Conservation (phyloP, 2,888 invertebrate species). For the Notocelia uddmanniana region DNA sequence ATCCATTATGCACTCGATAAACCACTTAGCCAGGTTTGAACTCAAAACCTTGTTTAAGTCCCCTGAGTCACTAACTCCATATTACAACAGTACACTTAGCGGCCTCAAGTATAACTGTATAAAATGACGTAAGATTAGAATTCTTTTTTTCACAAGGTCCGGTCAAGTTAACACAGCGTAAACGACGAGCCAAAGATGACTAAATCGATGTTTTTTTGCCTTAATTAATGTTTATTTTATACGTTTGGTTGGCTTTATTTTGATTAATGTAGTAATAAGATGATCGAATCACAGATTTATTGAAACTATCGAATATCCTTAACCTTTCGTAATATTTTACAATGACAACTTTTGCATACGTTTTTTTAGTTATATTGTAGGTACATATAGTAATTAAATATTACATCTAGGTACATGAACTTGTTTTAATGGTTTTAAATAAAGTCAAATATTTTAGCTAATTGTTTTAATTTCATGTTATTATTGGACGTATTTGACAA, state of each 20-base stretch:
- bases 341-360: too few relatives aligned
- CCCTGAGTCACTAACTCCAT: slow-evolving; percentile 3
- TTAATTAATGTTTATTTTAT: background rate
- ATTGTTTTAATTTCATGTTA: too few relatives aligned
- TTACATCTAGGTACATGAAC: too few relatives aligned
- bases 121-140: slow-evolving; percentile 6
- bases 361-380: too few relatives aligned
- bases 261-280: background rate
- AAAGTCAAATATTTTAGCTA: too few relatives aligned
- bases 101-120: slow-evolving; percentile 29
- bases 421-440: too few relatives aligned
- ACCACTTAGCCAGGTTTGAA: background rate
- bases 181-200: background rate
- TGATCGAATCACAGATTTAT: too few relatives aligned
- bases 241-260: background rate
- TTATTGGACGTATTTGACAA: too few relatives aligned
- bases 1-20: background rate
- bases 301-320: too few relatives aligned
- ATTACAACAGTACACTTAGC: background rate
- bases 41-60: background rate
- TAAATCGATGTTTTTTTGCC: background rate
- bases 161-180: slow-evolving; percentile 3
- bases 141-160: slow-evolving; percentile 15
- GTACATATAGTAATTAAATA: too few relatives aligned
- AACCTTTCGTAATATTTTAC: too few relatives aligned